Evolutionary conservation across 2,888 invertebrate species (phyloP), one percentile per base, ranked within the genome.

Genomic region (Nomada fabriciana): DNA sequence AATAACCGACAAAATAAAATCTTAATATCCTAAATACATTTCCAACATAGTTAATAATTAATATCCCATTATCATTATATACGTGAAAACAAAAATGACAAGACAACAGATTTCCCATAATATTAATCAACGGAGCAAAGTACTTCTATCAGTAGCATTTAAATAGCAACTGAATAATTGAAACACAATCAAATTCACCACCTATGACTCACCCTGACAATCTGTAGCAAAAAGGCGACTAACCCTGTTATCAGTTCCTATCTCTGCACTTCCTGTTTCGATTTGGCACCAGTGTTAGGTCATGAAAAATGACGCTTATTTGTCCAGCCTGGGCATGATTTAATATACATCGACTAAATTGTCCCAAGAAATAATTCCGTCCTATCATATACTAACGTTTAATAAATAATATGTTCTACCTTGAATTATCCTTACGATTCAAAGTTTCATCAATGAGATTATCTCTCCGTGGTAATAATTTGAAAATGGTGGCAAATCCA

Each of bases 401-500:
- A 36, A 36, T 36, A 36, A 36, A 36, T 7, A 7, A 7, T 36
- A 36, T 7, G 7, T 9, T 7, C 36, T 36, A 9, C 36, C 36
- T 7, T 7, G 7, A 7, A 36, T 36, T 36, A 29, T 29, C 29
- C 29, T 29, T 29, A 7, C 36, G 36, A 36, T 36, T 36, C 9
- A 25, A 57, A 57, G 23, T 25, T 23, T 11, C 43, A 10, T 11
- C 10, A 36, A 20, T n/a, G 43, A 69, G 25, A 59, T 25, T 75
- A 18, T 13, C 36, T 13, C 23, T 11, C 11, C 15, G 9, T 43
- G 11, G 23, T 29, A 42, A 69, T 64, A 71, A 53, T 36, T 69
- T 79, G 50, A 25, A 55, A 78, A 59, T 15, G 50, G 47, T n/a
- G 55, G 20, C 18, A 67, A 47, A 50, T 11, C 59, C 68, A 5